Base-by-base conservation (phyloP, 1,140 invertebrate species). In the Luehdorfia chinensis region DNA sequence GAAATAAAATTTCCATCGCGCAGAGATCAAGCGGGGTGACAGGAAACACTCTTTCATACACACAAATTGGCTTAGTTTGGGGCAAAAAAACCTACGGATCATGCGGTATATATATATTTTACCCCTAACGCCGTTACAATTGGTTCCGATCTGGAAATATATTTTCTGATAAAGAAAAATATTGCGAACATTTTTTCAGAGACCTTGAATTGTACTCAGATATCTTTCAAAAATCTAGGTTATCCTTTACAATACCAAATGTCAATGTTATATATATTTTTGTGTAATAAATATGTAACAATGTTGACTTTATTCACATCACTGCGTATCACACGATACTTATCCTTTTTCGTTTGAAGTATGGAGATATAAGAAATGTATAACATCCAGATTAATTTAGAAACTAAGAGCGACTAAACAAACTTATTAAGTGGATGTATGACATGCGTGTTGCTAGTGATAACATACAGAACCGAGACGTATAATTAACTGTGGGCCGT, bases 11-110 rank as follows among this genome's bases (percentile, higher is more conserved):
- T 43, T 43, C 39, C 39, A 43, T 43, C 39, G 25, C 12, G 12
- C 3, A 41, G 4, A 43, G 37, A 43, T 43, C 25, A 28, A 27
- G 12, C 13, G 37, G 37, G 37, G 25, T 43, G 37, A 43, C 37
- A 43, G 37, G 37, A 43, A 43, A 16, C 37, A 7, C 37, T 39
- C 36, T 27, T 43, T 16, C 37, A 43, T 43, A 28, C 37, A 43
- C 28, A 43, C 37, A 43, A 43, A 43, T 43, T 43, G 37, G 37
- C 37, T 43, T 43, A 43, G 37, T 43, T 43, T 43, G 37, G 14
- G 37, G 23, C 15, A 16, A 43, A 41, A 43, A 41, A 43, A 43
- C 23, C 23, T 43, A 14, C 37, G 37, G 37, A 43, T 43, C 37
- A 28, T 28, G 25, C 9, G 23, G 28, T 28, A 28, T 9, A 43